Evolutionary conservation across 2,797 vertebrate genomes (phyloP).

Genomic region (Rachycentron canadum): DNA sequence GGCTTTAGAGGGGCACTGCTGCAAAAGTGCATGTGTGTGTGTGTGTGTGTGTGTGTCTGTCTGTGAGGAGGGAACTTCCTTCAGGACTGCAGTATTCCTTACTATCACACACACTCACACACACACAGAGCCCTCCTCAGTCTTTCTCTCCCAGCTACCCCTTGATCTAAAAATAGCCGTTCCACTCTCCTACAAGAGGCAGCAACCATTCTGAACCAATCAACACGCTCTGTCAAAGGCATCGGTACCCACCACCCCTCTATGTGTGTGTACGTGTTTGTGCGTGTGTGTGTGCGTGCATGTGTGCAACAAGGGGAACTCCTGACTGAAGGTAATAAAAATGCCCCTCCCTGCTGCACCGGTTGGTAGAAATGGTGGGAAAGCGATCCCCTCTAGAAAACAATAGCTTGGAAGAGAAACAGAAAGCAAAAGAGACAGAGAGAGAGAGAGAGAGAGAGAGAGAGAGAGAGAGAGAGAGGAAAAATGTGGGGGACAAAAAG

Average conservation of each 20-base stretch:
- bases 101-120: conserved; percentile 45
- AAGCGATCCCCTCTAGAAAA: conserved; percentile 57
- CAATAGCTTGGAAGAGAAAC: conserved; percentile 48
- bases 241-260: conserved; percentile 74
- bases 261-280: conserved; percentile 41
- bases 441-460: conserved; percentile 14
- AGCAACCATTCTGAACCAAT: conserved; percentile 86
- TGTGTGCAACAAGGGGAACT: conserved; percentile 74
- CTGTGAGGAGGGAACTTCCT: conserved; percentile 75
- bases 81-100: conserved; percentile 83
- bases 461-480: conserved; percentile 44
- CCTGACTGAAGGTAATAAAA: conserved; percentile 76
- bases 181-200: conserved; percentile 84
- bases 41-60: conserved; percentile 51
- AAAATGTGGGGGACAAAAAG: conserved; percentile 32
- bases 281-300: conserved; percentile 27
- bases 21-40: conserved; percentile 66
- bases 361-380: conserved; percentile 40
- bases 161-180: conserved; percentile 86
- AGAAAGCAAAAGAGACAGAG: conserved; percentile 25
- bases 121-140: conserved; percentile 72
- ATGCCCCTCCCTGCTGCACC: conserved; percentile 52
- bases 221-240: conserved; percentile 84
- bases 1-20: conserved; percentile 76
- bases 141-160: conserved; percentile 84